Evolutionary conservation across 2,888 invertebrate genomes (phyloP).

Genomic region (Folsomia candida): DNA sequence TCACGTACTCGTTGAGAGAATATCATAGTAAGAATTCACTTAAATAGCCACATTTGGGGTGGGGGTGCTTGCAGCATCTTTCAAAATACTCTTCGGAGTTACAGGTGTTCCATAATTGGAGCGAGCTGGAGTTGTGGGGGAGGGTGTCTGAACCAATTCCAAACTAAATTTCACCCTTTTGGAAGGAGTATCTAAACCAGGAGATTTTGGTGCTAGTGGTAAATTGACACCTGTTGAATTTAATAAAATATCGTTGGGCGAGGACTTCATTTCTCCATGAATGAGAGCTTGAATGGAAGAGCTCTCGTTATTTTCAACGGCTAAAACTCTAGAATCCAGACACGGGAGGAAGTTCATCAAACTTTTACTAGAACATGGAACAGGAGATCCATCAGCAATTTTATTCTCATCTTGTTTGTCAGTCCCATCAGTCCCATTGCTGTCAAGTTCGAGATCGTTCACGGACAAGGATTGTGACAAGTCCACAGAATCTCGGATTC

Average conservation of each 20-base stretch:
- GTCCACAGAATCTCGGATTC: constrained; percentile 43
- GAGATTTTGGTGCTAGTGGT: constrained; percentile 3
- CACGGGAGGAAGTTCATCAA: neutral
- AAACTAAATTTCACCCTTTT: constrained; percentile 47
- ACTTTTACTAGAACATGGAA: constrained; percentile 27
- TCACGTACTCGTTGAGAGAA: too few relatives aligned
- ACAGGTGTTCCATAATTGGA: constrained; percentile 16
- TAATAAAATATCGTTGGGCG: constrained; percentile 15
- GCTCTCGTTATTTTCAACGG: constrained; percentile 15
- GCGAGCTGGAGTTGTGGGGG: constrained; percentile 16
- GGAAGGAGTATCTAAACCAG: constrained; percentile 36
- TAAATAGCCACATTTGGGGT: too few relatives aligned
- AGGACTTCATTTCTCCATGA: constrained; percentile 19
- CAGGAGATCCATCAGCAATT: constrained; percentile 1
- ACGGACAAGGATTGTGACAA: constrained; percentile 29
- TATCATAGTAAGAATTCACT: too few relatives aligned
- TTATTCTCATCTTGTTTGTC: neutral
- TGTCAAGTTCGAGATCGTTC: constrained; percentile 31
- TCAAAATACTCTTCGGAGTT: constrained; percentile 46
- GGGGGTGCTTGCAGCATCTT: constrained; percentile 18
- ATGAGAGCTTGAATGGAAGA: constrained; percentile 42
- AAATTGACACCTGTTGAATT: neutral
- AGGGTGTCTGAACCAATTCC: constrained; percentile 36
- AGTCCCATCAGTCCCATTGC: neutral
- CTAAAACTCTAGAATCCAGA: neutral